A percentile compares a stretch with the other conserved stretches of the same genome.
Conservation (phyloP, 2,797 vertebrate genomes). For the Scyliorhinus canicula region DNA sequence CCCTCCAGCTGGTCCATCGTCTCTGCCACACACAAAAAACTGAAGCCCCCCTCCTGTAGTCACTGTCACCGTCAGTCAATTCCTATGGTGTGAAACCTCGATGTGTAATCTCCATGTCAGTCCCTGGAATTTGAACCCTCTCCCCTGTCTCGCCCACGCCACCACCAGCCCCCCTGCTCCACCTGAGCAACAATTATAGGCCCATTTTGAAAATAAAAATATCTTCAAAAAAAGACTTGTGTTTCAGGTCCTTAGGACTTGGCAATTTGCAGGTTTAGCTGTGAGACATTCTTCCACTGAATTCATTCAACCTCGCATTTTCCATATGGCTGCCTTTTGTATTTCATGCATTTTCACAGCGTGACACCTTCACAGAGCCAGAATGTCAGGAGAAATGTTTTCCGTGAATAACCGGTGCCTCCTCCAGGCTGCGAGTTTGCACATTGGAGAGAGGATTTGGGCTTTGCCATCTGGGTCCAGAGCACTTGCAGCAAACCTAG, state of each 20-base stretch:
- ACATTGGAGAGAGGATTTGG: not conserved
- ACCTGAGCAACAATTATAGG: not conserved
- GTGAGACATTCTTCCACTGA: not conserved
- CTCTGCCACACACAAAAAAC: too few relatives aligned
- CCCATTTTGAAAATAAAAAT: not conserved
- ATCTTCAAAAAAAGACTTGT: not conserved
- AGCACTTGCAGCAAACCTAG: not conserved
- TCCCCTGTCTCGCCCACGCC: not conserved
- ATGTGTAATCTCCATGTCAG: not conserved
- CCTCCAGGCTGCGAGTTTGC: not conserved
- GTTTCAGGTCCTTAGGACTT: not conserved
- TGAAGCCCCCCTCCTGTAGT: too few relatives aligned
- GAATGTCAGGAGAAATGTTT: not conserved
- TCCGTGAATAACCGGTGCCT: not conserved
- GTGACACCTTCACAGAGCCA: not conserved
- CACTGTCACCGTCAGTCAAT: not conserved
- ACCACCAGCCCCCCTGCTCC: too few relatives aligned
- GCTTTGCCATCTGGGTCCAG: not conserved
- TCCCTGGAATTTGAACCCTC: not conserved
- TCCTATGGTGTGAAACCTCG: not conserved
- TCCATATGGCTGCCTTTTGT: not conserved
- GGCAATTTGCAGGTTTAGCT: not conserved
- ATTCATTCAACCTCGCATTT: not conserved
- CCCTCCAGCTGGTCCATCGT: too few relatives aligned
- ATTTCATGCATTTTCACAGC: not conserved